Percentiles rank a stretch among this genome's conserved stretches.
Evolutionary conservation across 1,140 invertebrate genomes (phyloP).

Genomic region (Heliothis virescens): DNA sequence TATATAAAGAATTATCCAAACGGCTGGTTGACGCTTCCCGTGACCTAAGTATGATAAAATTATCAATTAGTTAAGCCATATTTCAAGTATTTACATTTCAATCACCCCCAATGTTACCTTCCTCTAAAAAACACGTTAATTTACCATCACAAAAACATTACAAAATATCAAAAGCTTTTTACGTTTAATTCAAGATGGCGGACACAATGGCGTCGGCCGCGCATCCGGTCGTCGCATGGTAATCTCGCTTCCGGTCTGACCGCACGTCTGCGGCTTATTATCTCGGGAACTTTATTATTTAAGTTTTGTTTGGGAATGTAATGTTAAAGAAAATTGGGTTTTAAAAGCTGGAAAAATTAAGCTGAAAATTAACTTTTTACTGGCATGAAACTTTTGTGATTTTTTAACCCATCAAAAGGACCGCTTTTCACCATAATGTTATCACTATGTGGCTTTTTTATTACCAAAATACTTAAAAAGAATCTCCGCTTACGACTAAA

Average conservation of each 20-base stretch:
- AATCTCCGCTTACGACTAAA: too few relatives aligned
- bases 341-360: not conserved
- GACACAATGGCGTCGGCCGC: slow-evolving; percentile 63
- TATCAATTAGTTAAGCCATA: too few relatives aligned
- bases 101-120: too few relatives aligned
- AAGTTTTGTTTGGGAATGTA: not conserved
- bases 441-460: too few relatives aligned
- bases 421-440: too few relatives aligned
- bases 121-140: slow-evolving; percentile 3
- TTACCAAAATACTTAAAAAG: too few relatives aligned
- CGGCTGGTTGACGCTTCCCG: too few relatives aligned
- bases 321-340: not conserved
- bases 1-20: too few relatives aligned
- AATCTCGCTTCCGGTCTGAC: slow-evolving; percentile 51
- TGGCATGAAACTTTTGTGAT: too few relatives aligned
- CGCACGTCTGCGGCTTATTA: slow-evolving; percentile 34
- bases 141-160: slow-evolving; percentile 38
- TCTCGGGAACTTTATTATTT: slow-evolving; percentile 46
- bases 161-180: slow-evolving; percentile 36
- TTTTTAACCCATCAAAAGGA: too few relatives aligned
- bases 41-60: too few relatives aligned
- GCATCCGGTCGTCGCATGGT: slow-evolving; percentile 63
- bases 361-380: not conserved
- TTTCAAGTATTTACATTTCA: too few relatives aligned
- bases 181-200: slow-evolving; percentile 65